phyloP scores from a whole-genome alignment of 2,797 vertebrate genomes.

The Clarias platycephalus region DNA sequence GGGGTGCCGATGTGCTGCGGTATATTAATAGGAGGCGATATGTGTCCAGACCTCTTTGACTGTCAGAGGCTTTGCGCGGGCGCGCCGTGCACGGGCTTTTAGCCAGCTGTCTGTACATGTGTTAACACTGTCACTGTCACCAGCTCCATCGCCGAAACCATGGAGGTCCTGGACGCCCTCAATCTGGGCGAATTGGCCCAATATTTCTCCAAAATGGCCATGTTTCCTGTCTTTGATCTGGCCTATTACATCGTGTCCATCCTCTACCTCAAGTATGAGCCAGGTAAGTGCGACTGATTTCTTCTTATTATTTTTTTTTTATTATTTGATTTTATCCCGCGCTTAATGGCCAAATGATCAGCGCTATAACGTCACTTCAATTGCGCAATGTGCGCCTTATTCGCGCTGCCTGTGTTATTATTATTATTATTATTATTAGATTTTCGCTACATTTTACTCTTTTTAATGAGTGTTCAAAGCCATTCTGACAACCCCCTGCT shows the following conservation, averaged over 20 bases:
- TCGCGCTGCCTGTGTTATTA: neutral
- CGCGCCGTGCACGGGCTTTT: constrained; percentile 9
- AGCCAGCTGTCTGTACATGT: constrained; percentile 29
- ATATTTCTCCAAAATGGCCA: constrained; percentile 88
- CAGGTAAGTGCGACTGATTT: constrained; percentile 76
- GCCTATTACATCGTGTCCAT: constrained; percentile 96
- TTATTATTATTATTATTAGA: too few relatives aligned
- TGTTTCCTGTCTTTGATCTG: constrained; percentile 94
- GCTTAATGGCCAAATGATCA: neutral
- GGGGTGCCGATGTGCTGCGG: constrained; percentile 60
- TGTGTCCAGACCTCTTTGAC: constrained; percentile 64
- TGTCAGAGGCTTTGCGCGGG: constrained; percentile 38
- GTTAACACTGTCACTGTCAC: neutral
- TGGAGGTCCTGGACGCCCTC: constrained; percentile 82
- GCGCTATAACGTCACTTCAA: neutral
- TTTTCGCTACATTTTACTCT: neutral
- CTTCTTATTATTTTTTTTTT: neutral
- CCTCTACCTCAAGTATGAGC: constrained; percentile 97
- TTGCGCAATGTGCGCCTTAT: neutral
- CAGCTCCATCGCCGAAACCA: constrained; percentile 58
- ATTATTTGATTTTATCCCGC: neutral
- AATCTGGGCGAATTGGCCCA: constrained; percentile 86
- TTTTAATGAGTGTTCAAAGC: constrained; percentile 1
- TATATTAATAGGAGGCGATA: constrained; percentile 78
- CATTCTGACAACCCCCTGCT: constrained; percentile 30